Evolutionary conservation across 2,113 vertebrate genomes (phyloP).

Genomic region (Pholis gunnellus): DNA sequence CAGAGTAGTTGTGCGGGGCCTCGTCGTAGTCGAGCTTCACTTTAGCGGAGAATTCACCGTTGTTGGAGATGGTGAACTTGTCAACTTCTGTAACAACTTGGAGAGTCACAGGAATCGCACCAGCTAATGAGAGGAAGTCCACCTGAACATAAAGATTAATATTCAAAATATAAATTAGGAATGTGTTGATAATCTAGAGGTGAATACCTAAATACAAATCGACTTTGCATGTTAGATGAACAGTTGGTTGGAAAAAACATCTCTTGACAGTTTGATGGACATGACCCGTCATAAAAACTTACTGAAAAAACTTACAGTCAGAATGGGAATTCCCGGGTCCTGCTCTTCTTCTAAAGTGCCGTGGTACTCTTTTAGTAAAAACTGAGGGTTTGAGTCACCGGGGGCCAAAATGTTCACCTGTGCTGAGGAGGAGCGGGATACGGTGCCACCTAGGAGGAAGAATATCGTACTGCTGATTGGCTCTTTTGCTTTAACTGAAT

Average conservation of each 20-base stretch:
- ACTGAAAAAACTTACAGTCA: conserved; percentile 78
- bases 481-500: not conserved
- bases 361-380: conserved; percentile 70
- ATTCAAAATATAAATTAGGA: not conserved
- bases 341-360: conserved; percentile 80
- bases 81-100: conserved; percentile 64
- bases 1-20: conserved; percentile 67
- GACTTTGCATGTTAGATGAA: not conserved
- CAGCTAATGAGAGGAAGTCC: conserved; percentile 58
- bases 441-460: conserved; percentile 72
- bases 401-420: conserved; percentile 77
- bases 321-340: conserved; percentile 59
- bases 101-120: conserved; percentile 54
- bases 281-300: conserved; percentile 1
- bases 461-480: not conserved
- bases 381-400: conserved; percentile 79
- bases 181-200: not conserved
- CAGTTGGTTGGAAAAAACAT: not conserved
- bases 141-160: conserved; percentile 66
- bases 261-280: not conserved
- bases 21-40: conserved; percentile 82
- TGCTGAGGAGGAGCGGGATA: conserved; percentile 75
- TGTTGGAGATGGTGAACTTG: conserved; percentile 72
- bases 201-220: not conserved
- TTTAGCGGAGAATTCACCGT: conserved; percentile 74